A percentile compares a stretch with the other conserved stretches of the same genome.
Evolutionary conservation across 2,113 vertebrate species (phyloP).

Genomic region (Paedocypris sp.): DNA sequence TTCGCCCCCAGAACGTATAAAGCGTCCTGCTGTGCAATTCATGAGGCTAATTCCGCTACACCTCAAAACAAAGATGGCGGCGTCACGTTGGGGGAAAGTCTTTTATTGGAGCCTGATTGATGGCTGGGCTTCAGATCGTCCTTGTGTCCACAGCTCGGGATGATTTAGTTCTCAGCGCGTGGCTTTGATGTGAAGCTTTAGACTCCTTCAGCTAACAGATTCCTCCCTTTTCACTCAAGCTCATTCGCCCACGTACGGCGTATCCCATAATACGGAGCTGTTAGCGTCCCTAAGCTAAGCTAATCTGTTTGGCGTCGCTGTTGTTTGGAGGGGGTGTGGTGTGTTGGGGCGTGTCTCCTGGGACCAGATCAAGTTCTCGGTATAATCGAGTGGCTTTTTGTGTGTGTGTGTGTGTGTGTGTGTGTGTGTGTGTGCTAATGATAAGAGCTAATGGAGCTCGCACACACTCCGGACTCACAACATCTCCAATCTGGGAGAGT

Average conservation of each 20-base stretch:
- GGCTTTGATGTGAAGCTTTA: not conserved
- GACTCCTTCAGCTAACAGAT: not conserved
- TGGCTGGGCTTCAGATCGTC: too few species aligned
- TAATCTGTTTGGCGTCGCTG: constrained; percentile 16
- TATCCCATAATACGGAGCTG: not conserved
- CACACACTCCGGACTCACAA: constrained; percentile 51
- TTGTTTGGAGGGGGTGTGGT: not conserved
- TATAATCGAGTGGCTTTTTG: too few species aligned
- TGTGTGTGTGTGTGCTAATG: too few species aligned
- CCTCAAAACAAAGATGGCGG: too few species aligned
- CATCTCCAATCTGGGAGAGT: constrained; percentile 21
- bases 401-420: too few species aligned
- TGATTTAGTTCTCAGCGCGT: not conserved
- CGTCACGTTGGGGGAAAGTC: too few species aligned
- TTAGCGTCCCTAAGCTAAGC: constrained; percentile 2
- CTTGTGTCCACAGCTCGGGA: not conserved
- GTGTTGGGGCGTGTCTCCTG: not conserved
- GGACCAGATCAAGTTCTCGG: too few species aligned
- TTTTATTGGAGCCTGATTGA: too few species aligned
- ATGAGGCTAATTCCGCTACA: too few species aligned
- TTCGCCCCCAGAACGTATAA: too few species aligned
- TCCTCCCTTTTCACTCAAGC: not conserved
- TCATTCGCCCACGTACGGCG: not conserved
- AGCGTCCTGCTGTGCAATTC: too few species aligned
- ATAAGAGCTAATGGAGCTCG: constrained; percentile 59